Conservation (phyloP, 2,888 invertebrate species). For the Adela reaumurella region DNA sequence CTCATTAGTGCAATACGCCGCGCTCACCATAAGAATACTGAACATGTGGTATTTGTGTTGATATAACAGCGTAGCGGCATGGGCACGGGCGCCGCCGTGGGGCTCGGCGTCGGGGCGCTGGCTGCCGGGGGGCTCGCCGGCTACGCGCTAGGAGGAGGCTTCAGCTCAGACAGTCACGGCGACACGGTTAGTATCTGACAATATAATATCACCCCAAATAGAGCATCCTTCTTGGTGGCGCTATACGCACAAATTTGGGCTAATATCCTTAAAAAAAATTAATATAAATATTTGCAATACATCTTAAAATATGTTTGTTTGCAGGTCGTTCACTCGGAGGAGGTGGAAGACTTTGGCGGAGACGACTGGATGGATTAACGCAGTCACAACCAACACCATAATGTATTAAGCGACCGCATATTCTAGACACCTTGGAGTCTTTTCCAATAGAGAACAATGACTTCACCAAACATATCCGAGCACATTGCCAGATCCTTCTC, state of each 20-base stretch:
- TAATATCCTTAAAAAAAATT: not conserved
- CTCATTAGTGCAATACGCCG: too few relatives aligned
- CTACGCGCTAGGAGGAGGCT: conserved; percentile 52
- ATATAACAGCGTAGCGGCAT: conserved; percentile 26
- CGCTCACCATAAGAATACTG: too few relatives aligned
- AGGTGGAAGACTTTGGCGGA: conserved; percentile 28
- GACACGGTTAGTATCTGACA: too few relatives aligned
- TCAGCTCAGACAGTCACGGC: conserved; percentile 30
- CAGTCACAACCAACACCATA: too few relatives aligned
- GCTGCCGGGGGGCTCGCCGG: conserved; percentile 53
- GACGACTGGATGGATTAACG: conserved; percentile 34
- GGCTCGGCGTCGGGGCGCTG: conserved; percentile 54
- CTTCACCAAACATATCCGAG: too few relatives aligned
- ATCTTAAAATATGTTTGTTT: not conserved
- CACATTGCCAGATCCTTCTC: too few relatives aligned
- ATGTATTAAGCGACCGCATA: too few relatives aligned
- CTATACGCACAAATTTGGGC: too few relatives aligned
- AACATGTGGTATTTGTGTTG: not conserved
- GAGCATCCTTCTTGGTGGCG: not conserved
- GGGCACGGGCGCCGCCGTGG: conserved; percentile 41
- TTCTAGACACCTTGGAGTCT: too few relatives aligned
- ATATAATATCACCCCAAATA: too few relatives aligned
- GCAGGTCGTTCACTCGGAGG: conserved; percentile 17
- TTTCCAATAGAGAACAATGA: too few relatives aligned
- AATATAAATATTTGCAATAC: conserved; percentile 15